Evolutionary conservation across 2,113 vertebrate species (phyloP), one percentile per base, ranked within the genome.

Genomic region (Scomber scombrus): DNA sequence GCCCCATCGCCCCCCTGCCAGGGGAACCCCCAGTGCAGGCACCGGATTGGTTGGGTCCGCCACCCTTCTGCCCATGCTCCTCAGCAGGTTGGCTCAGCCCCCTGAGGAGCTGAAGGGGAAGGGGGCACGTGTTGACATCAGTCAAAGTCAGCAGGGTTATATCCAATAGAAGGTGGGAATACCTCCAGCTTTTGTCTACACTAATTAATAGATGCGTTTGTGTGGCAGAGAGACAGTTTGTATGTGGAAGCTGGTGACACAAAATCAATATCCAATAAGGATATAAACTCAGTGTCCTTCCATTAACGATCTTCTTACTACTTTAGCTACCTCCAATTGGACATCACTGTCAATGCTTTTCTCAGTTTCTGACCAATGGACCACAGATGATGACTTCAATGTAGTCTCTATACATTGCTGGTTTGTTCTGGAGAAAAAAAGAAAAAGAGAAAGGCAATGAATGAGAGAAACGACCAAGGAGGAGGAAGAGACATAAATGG

Each of bases 41-140:
- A 95, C 95, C 0, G 94, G 93, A 94, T 95, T 94, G 68, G 94
- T 92, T 75, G 90, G 88, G 68, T 95, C 93, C 63, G 93, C 93
- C 87, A 93, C 94, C 77, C 94, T 92, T 71, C 95, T 92, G 84
- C 95, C 95, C 95, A 96, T 96, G 64, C 70, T 93, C 90, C 90
- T 70, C 72, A 43, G 82, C 80, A 79, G 76, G 70, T 75, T 61
- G 75, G 72, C 89, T 95, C 93, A 95, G 94, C 95, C 94, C 93
- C 94, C 95, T 2, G 94, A 91, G 92, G 94, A 94, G 94, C 93
- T 90, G 87, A 90, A 92, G 47, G 55, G 77, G 75, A 67, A 64
- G 71, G 73, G 78, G 84, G 76, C 75, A 62, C 75, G 64, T 19
- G 65, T 62, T 77, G 87, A 82, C 93, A 93, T 93, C 84, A 80